Evolutionary conservation across 2,797 vertebrate genomes (phyloP).

Genomic region (Oceanodroma leucorhoa): DNA sequence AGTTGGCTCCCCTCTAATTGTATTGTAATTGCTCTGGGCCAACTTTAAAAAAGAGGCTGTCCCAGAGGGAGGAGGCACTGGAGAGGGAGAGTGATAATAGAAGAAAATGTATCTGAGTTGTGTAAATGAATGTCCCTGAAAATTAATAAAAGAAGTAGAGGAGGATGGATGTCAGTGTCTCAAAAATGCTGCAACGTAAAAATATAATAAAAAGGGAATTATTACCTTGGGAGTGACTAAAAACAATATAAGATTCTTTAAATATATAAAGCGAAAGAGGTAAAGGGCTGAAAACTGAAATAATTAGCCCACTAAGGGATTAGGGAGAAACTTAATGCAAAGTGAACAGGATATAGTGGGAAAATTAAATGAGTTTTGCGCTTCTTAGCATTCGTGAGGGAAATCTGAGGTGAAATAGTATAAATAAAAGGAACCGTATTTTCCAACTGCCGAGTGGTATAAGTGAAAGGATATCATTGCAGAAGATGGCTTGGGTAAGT

Average conservation of each 20-base stretch:
- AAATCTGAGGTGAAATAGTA: slow-evolving; percentile 13
- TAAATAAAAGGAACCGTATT: slow-evolving; percentile 14
- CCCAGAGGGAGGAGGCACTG: background rate
- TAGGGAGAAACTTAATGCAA: slow-evolving; percentile 23
- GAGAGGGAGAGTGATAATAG: background rate
- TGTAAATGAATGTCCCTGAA: slow-evolving; percentile 30
- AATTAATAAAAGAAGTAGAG: slow-evolving; percentile 23
- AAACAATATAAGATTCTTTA: slow-evolving; percentile 52
- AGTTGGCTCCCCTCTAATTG: background rate
- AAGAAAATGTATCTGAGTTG: background rate
- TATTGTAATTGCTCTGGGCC: slow-evolving; percentile 30
- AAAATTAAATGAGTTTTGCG: slow-evolving; percentile 53
- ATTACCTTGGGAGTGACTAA: slow-evolving; percentile 44
- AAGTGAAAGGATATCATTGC: background rate
- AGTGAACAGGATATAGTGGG: slow-evolving; percentile 33
- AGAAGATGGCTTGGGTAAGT: background rate
- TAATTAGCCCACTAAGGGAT: slow-evolving; percentile 63
- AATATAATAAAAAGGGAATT: slow-evolving; percentile 44
- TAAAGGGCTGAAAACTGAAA: slow-evolving; percentile 41
- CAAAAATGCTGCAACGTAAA: slow-evolving; percentile 13
- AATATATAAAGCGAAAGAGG: slow-evolving; percentile 41
- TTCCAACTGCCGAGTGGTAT: background rate
- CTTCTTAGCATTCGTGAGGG: background rate
- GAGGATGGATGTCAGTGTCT: slow-evolving; percentile 2
- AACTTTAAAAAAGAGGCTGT: background rate